Base-by-base conservation (phyloP, 2,888 invertebrate genomes). In the Cyclophora punctaria region DNA sequence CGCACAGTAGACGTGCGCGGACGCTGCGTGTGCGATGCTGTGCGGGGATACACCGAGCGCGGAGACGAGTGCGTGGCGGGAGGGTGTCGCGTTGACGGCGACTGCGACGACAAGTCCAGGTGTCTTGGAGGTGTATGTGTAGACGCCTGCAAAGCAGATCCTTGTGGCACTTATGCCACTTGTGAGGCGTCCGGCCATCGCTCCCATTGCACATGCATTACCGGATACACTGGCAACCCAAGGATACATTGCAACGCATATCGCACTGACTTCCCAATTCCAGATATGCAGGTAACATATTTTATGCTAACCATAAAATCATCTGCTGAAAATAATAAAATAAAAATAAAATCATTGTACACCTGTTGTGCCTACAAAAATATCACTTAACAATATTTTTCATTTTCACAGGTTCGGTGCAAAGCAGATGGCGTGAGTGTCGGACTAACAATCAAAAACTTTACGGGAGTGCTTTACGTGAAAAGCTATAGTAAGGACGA, bases 401-500 rank as follows among this genome's bases (percentile, higher is more conserved):
- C 3, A 33, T 46, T 50, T 41, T 56, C 57, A 52, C 57, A 87
- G 86, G 97, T 97, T 7, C 95, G 94, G 67, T 98, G 97, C 78
- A 85, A 97, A 58, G 96, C 97, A 7, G 97, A 97, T 73, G 97
- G 97, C 41, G 96, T 98, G 5, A 94, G 95, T 75, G 96, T 97
- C 0, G 92, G 93, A 69, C 93, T 96, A 46, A 92, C 93, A 67
- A 93, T 95, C 40, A 91, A 91, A 64, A 94, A 94, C 52, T 97
- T 97, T 76, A 95, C 96, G 67, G 97, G 97, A 7, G 94, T 97
- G 1, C 84, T 97, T 2, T 98, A 98, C 69, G 97, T 98, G 0
- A 97, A 97, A 83, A 97, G 97, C 40, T 96, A 97, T 82, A 97
- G 97, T 75, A 97, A 97, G 78, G 96, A 97, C 68, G 96, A 96